Conservation (phyloP, 1,140 invertebrate species). For the Hydropsyche tenuis region DNA sequence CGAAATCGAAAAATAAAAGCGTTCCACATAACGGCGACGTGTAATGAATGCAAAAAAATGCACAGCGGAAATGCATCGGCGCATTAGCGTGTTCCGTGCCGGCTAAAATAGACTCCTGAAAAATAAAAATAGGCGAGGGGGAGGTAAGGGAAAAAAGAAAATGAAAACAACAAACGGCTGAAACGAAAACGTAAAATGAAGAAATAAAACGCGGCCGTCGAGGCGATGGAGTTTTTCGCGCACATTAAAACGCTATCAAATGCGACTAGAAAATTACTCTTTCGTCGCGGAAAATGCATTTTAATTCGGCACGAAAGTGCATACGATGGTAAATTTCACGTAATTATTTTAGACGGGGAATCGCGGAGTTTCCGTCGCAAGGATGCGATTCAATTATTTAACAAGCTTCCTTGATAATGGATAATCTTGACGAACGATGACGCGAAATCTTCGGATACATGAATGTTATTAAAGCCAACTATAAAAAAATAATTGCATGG, state of each 20-base stretch:
- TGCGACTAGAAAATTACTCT: conserved; percentile 3
- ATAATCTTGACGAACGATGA: too few species aligned
- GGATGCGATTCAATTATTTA: too few species aligned
- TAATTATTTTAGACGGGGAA: too few species aligned
- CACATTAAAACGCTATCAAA: conserved; percentile 18
- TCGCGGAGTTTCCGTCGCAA: too few species aligned
- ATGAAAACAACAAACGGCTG: not conserved
- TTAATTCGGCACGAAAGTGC: too few species aligned
- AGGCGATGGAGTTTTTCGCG: not conserved
- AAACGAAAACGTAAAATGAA: conserved; percentile 3
- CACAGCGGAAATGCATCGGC: not conserved
- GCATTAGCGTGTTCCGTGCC: too few species aligned
- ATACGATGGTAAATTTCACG: too few species aligned
- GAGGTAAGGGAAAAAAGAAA: not conserved
- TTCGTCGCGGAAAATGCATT: not conserved
- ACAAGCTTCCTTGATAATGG: too few species aligned
- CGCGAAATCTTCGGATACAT: too few species aligned
- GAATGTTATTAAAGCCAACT: too few species aligned
- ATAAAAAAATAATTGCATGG: too few species aligned
- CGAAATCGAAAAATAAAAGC: conserved; percentile 7
- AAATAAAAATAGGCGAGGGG: not conserved
- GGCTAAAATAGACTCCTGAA: not conserved
- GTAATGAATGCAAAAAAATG: not conserved
- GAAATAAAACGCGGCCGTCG: conserved; percentile 2
- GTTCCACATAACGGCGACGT: conserved; percentile 13